Conservation (phyloP, 1,140 invertebrate species). For the Drosophila lacteicornis region DNA sequence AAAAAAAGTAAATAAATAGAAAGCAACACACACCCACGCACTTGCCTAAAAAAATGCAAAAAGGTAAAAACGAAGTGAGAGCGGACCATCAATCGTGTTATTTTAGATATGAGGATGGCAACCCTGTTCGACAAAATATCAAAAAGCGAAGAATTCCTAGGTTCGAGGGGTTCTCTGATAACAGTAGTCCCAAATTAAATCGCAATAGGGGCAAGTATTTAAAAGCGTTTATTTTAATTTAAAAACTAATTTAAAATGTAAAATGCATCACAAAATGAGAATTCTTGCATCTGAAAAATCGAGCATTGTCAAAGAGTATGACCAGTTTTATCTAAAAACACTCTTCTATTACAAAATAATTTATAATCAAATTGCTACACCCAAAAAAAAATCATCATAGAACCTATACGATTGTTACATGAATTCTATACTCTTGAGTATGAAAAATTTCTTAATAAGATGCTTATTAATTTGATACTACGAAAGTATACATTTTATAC, state of each 20-base stretch:
- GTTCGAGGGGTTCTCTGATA: neutral
- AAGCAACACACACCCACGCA: constrained; percentile 10
- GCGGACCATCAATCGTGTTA: neutral
- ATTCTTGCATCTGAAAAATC: neutral
- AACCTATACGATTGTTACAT: no score
- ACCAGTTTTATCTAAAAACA: neutral
- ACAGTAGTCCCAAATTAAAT: no score
- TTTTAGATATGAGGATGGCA: constrained; percentile 10
- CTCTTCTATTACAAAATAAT: neutral
- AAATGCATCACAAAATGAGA: neutral
- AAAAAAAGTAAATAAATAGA: constrained; percentile 9
- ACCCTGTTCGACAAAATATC: constrained; percentile 16
- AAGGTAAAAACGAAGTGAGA: neutral
- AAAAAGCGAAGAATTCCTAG: neutral
- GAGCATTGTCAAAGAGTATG: neutral
- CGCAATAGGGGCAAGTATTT: no score
- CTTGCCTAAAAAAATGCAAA: neutral
- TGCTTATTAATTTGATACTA: no score
- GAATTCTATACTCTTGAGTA: no score
- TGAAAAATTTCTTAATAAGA: no score
- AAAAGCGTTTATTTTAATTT: neutral
- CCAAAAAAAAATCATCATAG: no score
- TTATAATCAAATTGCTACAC: neutral
- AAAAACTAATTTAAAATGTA: neutral
- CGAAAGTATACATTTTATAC: no score